phyloP scores from a whole-genome alignment of 2,888 invertebrate species.

The Deroplatys truncata region DNA sequence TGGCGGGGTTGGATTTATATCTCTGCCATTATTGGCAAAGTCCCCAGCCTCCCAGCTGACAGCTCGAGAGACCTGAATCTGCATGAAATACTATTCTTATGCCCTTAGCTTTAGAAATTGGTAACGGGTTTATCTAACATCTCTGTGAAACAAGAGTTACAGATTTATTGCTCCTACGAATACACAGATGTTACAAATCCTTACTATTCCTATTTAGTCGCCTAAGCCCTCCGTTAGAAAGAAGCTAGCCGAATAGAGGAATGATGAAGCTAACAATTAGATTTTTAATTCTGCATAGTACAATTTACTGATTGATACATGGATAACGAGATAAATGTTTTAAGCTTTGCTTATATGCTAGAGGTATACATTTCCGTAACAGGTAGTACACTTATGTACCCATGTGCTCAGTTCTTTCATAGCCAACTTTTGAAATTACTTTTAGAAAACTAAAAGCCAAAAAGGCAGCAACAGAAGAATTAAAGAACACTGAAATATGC shows the following conservation, averaged over 20 bases:
- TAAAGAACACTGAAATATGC: no score
- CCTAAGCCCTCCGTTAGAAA: not conserved
- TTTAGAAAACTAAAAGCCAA: not conserved
- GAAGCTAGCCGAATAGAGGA: no score
- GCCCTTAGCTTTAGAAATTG: not conserved
- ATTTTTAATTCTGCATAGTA: no score
- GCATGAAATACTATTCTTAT: slow-evolving; percentile 6
- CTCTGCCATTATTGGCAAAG: slow-evolving; percentile 23
- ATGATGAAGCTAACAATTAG: no score
- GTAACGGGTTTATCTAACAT: not conserved
- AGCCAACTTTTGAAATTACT: not conserved
- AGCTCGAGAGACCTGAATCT: not conserved
- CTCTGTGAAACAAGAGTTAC: not conserved
- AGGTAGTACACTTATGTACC: no score
- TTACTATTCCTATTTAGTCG: not conserved
- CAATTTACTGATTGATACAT: no score
- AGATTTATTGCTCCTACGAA: not conserved
- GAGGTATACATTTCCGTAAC: no score
- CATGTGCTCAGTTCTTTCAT: no score
- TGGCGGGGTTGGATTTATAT: slow-evolving; percentile 2
- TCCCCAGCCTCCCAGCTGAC: slow-evolving; percentile 16
- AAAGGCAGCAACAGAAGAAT: not conserved
- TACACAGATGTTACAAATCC: not conserved
- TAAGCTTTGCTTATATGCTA: no score
- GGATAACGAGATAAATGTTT: no score